phyloP scores from a whole-genome alignment of 2,797 vertebrate genomes.

The Tolypeutes matacus region DNA sequence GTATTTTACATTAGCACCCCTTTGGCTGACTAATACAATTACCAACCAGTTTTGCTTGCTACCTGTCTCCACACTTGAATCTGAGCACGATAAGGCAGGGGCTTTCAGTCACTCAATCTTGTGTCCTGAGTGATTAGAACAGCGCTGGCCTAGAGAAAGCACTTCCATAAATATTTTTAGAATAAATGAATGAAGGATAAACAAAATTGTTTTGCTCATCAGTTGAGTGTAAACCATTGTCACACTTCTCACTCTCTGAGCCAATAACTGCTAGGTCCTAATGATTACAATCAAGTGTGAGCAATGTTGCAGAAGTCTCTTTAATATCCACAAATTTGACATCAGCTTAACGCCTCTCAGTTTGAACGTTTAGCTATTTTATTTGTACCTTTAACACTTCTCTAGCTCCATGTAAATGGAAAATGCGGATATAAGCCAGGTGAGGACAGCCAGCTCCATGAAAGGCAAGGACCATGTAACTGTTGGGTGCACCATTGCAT shows the following conservation, averaged over 20 bases:
- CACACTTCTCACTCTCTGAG: background rate
- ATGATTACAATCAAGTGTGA: background rate
- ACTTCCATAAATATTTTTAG: background rate
- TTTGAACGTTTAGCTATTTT: constrained; percentile 41
- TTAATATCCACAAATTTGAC: background rate
- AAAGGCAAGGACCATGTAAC: background rate
- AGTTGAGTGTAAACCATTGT: background rate
- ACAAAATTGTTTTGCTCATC: background rate
- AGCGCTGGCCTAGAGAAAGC: background rate
- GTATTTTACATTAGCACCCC: too few relatives aligned
- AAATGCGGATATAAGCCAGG: constrained; percentile 9
- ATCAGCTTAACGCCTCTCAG: background rate
- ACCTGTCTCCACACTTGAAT: background rate
- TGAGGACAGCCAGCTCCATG: background rate
- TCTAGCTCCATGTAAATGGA: background rate
- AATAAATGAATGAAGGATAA: constrained; percentile 32
- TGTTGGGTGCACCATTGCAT: background rate
- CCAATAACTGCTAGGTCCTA: background rate
- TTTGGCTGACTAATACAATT: too few relatives aligned
- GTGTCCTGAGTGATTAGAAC: background rate
- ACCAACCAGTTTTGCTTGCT: constrained; percentile 8
- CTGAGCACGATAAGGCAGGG: background rate
- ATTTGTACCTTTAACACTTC: constrained; percentile 40
- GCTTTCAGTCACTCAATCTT: background rate
- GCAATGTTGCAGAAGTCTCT: background rate